Evolutionary conservation across 2,888 invertebrate species (phyloP).

Genomic region (Platycheirus rosarum): DNA sequence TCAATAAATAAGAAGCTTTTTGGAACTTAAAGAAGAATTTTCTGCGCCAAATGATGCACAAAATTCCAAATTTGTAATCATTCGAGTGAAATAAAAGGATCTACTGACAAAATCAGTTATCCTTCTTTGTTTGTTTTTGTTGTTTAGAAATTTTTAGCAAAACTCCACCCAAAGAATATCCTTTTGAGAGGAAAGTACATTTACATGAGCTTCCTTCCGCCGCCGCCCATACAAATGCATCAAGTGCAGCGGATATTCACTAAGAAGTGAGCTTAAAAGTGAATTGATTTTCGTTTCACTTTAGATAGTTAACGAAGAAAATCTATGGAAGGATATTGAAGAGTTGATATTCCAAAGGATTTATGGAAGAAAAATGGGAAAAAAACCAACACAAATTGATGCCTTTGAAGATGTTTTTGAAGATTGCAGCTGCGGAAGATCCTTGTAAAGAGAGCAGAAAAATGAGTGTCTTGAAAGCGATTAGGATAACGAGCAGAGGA

Average conservation of each 20-base stretch:
- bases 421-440: constrained; percentile 3
- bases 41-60: constrained; percentile 70
- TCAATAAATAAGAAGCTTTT: constrained; percentile 14
- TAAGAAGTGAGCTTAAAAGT: constrained; percentile 47
- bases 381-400: constrained; percentile 5
- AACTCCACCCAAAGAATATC: too few relatives aligned
- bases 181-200: too few relatives aligned
- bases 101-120: constrained; percentile 34
- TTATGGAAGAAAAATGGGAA: constrained; percentile 10
- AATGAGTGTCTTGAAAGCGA: constrained; percentile 27
- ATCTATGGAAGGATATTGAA: constrained; percentile 37
- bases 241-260: constrained; percentile 51
- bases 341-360: constrained; percentile 59
- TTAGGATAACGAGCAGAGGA: constrained; percentile 55
- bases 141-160: constrained; percentile 38
- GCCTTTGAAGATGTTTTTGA: constrained; percentile 19
- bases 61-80: constrained; percentile 62
- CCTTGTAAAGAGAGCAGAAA: constrained; percentile 7
- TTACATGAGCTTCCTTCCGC: too few relatives aligned
- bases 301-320: constrained; percentile 58
- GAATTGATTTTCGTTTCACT: constrained; percentile 70
- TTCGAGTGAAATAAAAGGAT: constrained; percentile 57
- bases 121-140: constrained; percentile 25
- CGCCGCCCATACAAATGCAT: constrained; percentile 4
- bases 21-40: constrained; percentile 8